Percentiles rank a stretch among this genome's conserved stretches.
phyloP scores from a whole-genome alignment of 2,797 vertebrate genomes.

The Catharus ustulatus region DNA sequence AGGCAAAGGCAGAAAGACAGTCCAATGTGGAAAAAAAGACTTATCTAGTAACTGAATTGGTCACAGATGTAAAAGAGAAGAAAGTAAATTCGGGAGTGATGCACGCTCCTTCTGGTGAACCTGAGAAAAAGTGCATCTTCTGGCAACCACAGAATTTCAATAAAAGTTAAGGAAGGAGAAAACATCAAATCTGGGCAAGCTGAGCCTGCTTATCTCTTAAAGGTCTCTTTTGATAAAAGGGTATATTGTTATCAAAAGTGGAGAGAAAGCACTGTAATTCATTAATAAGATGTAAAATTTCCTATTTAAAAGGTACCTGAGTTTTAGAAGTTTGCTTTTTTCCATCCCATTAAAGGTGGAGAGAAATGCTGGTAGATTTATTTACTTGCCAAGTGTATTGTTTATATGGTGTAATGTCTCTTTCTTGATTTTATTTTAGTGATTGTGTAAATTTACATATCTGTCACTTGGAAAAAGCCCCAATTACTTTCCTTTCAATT shows the following conservation, averaged over 20 bases:
- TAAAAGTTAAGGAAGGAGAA: neutral
- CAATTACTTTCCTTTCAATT: neutral
- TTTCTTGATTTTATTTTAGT: neutral
- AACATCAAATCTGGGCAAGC: neutral
- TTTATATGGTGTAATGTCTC: neutral
- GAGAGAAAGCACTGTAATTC: neutral
- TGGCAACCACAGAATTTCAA: neutral
- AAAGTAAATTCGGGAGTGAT: neutral
- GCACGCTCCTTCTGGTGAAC: rapidly evolving
- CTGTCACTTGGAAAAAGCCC: neutral
- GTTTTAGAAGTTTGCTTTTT: neutral
- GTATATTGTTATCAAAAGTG: neutral
- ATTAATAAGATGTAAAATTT: neutral
- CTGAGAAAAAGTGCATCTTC: neutral
- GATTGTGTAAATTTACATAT: neutral
- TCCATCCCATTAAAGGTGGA: neutral
- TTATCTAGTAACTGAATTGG: neutral
- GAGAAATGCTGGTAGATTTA: neutral
- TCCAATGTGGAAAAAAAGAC: neutral
- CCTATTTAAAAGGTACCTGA: neutral
- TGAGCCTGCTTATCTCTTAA: neutral
- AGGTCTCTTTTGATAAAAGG: neutral
- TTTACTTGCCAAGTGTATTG: neutral
- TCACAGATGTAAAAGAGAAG: neutral
- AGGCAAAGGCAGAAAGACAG: neutral